Evolutionary conservation across 2,888 invertebrate genomes (phyloP).

Genomic region (Yponomeuta malinellus): DNA sequence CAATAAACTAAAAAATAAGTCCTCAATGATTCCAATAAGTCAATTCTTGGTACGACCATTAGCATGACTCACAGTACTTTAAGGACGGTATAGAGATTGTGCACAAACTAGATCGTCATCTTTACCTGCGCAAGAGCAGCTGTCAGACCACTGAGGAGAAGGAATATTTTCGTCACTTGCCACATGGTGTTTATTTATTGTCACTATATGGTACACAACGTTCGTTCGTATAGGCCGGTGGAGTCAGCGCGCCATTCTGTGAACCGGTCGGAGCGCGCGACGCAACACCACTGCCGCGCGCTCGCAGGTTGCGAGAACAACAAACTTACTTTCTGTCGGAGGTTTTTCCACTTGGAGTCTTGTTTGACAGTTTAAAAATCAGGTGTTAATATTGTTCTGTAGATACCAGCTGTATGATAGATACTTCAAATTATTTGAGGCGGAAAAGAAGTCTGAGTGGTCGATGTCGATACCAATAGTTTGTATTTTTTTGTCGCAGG

Average conservation of each 20-base stretch:
- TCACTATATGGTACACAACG: slow-evolving; percentile 22
- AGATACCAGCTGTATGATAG: too few species aligned
- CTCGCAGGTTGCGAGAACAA: slow-evolving; percentile 37
- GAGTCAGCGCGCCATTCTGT: slow-evolving; percentile 53
- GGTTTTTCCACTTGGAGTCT: slow-evolving; percentile 25
- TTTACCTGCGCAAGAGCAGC: slow-evolving; percentile 10
- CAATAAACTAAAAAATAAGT: neutral
- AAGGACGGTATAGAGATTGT: slow-evolving; percentile 18
- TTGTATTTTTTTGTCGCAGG: too few species aligned
- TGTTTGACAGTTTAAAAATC: neutral
- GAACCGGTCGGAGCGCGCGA: slow-evolving; percentile 53
- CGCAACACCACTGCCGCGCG: slow-evolving; percentile 54
- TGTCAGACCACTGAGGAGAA: slow-evolving; percentile 47
- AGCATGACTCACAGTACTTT: slow-evolving; percentile 19
- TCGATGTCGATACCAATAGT: too few species aligned
- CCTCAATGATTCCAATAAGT: slow-evolving; percentile 3
- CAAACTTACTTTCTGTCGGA: slow-evolving; percentile 66
- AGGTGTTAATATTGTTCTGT: neutral
- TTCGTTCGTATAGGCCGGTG: slow-evolving; percentile 33
- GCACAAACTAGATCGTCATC: neutral
- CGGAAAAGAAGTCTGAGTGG: too few species aligned
- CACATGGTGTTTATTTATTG: slow-evolving; percentile 43
- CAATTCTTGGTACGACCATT: slow-evolving; percentile 5
- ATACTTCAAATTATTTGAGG: too few species aligned
- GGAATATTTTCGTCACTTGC: slow-evolving; percentile 40